phyloP scores from a whole-genome alignment of 2,888 invertebrate species.

The Eupithecia tripunctaria region DNA sequence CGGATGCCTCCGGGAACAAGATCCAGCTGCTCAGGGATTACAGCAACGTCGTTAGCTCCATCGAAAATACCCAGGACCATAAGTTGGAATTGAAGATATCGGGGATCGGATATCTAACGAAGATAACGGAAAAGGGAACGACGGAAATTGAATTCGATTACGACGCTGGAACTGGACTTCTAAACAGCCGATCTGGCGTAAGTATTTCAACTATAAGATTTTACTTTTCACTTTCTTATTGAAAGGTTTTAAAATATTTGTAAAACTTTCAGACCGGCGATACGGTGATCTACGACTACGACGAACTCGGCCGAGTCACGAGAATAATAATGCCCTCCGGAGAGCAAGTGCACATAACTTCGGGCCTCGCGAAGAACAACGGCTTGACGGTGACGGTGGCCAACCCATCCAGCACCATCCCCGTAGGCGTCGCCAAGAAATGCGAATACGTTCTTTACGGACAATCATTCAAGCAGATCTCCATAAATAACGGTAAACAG shows the following conservation, averaged over 20 bases:
- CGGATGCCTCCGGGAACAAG: slow-evolving; percentile 96
- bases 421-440: slow-evolving; percentile 83
- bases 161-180: slow-evolving; percentile 93
- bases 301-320: slow-evolving; percentile 93
- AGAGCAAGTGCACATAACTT: slow-evolving; percentile 91
- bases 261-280: slow-evolving; percentile 87
- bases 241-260: slow-evolving; percentile 1
- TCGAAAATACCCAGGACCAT: slow-evolving; percentile 97
- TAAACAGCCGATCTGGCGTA: slow-evolving; percentile 93
- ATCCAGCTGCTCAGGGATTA: slow-evolving; percentile 96
- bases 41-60: slow-evolving; percentile 95
- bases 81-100: slow-evolving; percentile 96
- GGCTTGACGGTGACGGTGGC: slow-evolving; percentile 90
- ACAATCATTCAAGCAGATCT: slow-evolving; percentile 87
- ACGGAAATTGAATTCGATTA: slow-evolving; percentile 96
- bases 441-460: slow-evolving; percentile 86
- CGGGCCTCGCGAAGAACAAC: slow-evolving; percentile 90
- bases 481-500: slow-evolving; percentile 88
- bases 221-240: background rate
- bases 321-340: slow-evolving; percentile 96
- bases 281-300: slow-evolving; percentile 96
- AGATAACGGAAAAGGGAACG: slow-evolving; percentile 94
- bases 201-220: slow-evolving; percentile 56
- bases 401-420: slow-evolving; percentile 79
- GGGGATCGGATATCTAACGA: slow-evolving; percentile 95